Conservation (phyloP, 2,888 invertebrate species). For the Acronicta leporina region DNA sequence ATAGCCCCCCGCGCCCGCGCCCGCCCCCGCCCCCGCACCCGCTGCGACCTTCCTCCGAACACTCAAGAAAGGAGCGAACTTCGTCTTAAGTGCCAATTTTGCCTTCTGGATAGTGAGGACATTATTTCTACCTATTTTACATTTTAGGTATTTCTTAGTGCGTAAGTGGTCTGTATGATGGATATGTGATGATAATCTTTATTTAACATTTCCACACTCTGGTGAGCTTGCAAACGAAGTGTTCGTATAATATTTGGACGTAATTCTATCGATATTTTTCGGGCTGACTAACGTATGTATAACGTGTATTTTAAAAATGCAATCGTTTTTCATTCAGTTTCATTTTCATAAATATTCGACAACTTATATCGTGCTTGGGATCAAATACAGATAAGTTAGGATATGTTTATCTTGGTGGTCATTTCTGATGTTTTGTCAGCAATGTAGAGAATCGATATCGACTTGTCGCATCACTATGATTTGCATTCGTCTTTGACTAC, state of each 20-base stretch:
- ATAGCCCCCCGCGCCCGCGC: slow-evolving; percentile 68
- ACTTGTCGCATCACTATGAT: slow-evolving; percentile 49
- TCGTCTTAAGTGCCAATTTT: slow-evolving; percentile 89
- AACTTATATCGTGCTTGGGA: slow-evolving; percentile 86
- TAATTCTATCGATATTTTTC: slow-evolving; percentile 58
- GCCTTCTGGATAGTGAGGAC: slow-evolving; percentile 89
- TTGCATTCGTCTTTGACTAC: slow-evolving; percentile 57
- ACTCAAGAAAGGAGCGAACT: slow-evolving; percentile 77
- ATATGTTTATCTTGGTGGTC: slow-evolving; percentile 59
- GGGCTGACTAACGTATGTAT: slow-evolving; percentile 61
- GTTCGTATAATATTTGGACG: slow-evolving; percentile 59
- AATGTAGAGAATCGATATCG: slow-evolving; percentile 47
- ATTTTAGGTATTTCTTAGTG: slow-evolving; percentile 86
- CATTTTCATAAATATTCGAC: slow-evolving; percentile 61
- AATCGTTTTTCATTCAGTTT: slow-evolving; percentile 54
- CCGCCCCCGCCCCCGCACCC: slow-evolving; percentile 42
- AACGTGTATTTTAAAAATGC: slow-evolving; percentile 49
- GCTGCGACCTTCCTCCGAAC: slow-evolving; percentile 67
- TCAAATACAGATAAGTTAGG: slow-evolving; percentile 85
- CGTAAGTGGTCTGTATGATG: slow-evolving; percentile 84
- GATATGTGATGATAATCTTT: slow-evolving; percentile 73
- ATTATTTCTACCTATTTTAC: slow-evolving; percentile 87
- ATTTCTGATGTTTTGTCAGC: slow-evolving; percentile 42
- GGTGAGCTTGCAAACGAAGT: slow-evolving; percentile 71
- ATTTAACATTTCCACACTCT: slow-evolving; percentile 60